Evolutionary conservation across 2,888 invertebrate genomes (phyloP).

Genomic region (Rhodophaea formosa): DNA sequence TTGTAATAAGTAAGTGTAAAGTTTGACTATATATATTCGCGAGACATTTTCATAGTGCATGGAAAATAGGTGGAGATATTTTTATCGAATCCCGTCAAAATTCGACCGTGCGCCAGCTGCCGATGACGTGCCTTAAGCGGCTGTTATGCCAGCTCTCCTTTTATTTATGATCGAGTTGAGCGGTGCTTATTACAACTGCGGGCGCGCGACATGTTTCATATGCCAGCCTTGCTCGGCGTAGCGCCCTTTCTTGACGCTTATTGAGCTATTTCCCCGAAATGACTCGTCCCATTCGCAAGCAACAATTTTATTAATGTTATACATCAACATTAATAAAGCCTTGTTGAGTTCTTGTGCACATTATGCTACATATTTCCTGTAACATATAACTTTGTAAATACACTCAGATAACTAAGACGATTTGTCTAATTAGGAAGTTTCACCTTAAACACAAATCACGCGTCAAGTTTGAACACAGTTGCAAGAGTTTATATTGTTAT

Average conservation of each 20-base stretch:
- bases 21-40: conserved; percentile 31
- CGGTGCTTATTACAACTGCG: conserved; percentile 69
- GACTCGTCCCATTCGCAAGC: conserved; percentile 32
- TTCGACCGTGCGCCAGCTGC: conserved; percentile 62
- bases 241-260: conserved; percentile 53
- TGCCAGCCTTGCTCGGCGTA: conserved; percentile 54
- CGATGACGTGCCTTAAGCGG: conserved; percentile 62
- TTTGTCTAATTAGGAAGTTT: conserved; percentile 45
- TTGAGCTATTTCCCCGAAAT: conserved; percentile 56
- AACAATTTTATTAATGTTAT: conserved; percentile 28
- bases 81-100: conserved; percentile 54
- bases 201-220: conserved; percentile 64
- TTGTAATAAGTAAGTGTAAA: conserved; percentile 42
- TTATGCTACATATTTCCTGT: not conserved
- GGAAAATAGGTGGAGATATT: conserved; percentile 44
- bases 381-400: not conserved
- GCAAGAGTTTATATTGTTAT: conserved; percentile 60
- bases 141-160: conserved; percentile 63
- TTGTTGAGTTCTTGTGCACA: conserved; percentile 17
- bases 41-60: conserved; percentile 26
- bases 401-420: conserved; percentile 39
- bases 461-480: conserved; percentile 45
- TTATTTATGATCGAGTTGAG: conserved; percentile 75
- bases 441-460: conserved; percentile 44
- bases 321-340: conserved; percentile 25